Percentiles rank a stretch among this genome's conserved stretches.
phyloP scores from a whole-genome alignment of 2,888 invertebrate genomes.

The Erebia epiphron region DNA sequence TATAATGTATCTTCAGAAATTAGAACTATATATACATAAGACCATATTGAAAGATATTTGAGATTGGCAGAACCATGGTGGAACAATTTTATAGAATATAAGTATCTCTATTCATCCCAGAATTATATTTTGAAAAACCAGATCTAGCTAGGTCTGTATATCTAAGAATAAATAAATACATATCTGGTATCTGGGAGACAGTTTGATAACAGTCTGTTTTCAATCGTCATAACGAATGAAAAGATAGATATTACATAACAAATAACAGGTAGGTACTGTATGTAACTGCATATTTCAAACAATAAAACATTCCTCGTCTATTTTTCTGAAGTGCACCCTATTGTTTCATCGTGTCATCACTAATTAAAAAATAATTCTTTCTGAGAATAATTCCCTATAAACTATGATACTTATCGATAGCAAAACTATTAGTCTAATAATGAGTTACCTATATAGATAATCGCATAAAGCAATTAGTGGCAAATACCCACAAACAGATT shows the following conservation, averaged over 20 bases:
- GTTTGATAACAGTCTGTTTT: no score
- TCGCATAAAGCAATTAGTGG: slow-evolving; percentile 55
- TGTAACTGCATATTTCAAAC: background rate
- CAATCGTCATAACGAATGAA: no score
- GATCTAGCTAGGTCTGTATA: background rate
- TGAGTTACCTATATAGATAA: slow-evolving; percentile 27
- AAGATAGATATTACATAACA: background rate
- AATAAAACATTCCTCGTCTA: slow-evolving; percentile 14
- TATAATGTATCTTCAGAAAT: no score
- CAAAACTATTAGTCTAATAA: slow-evolving; percentile 29
- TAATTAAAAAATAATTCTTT: slow-evolving; percentile 28
- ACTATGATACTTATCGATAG: slow-evolving; percentile 21
- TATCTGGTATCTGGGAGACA: no score
- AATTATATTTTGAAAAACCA: background rate
- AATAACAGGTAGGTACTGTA: background rate
- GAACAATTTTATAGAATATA: background rate
- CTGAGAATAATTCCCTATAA: slow-evolving; percentile 23
- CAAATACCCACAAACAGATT: slow-evolving; percentile 55
- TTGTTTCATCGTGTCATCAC: slow-evolving; percentile 31
- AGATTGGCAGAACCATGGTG: background rate
- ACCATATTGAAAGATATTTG: background rate
- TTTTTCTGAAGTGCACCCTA: slow-evolving; percentile 21
- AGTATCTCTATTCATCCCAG: background rate
- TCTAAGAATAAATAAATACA: background rate
- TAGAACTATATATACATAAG: no score